Base-by-base conservation (phyloP, 30 jellyfish, hydroid and myxozoan genomes). In the Pseudorhiza aurosa region DNA sequence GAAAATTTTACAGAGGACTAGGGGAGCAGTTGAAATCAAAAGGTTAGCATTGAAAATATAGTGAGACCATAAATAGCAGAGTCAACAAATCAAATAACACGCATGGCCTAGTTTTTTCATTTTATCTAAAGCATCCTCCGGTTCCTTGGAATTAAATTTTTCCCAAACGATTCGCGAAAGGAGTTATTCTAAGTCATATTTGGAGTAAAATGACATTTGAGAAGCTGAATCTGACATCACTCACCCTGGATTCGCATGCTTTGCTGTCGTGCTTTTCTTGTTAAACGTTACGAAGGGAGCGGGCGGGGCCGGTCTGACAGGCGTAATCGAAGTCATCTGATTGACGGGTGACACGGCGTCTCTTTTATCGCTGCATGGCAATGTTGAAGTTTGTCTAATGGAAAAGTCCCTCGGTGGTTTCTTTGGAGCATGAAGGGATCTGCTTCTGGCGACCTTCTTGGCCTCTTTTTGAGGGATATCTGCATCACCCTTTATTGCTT, bases 271-370 rank as follows among this genome's bases (percentile, higher is more conserved):
- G 10, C 58, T 42, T 22, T 35, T 64, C 35, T 64, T 80, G 17
- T 65, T 65, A 80, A 80, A 80, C 28, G 84, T 44, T 12, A 31
- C 27, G 10, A 65, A 15, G 1, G 91, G 91, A 2, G 21, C 68
- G 1, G 91, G 71, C 33, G 91, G 84, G 15, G 91, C 91, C 8
- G 91, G 77, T 15, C 84, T 74, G 2, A 60, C 43, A 1, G 76
- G 83, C 35, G 77, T 65, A 0, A 80, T 22, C 2, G 87, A 25
- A 10, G 64, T 68, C 39, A 46, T 1, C 4, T 31, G 72, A 7
- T 21, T 21, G 21, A 8, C 80, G 37, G 44, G 2, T 25, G 49
- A 4, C 39, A 30, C 6, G 19, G 18, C 27, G 17, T 56, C 76
- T 36, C 37, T 19, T n/a, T 53, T 11, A 1, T 24, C 47, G 27